Conservation (phyloP, 2,113 vertebrate genomes). For the Cyanoramphus novaezelandiae region DNA sequence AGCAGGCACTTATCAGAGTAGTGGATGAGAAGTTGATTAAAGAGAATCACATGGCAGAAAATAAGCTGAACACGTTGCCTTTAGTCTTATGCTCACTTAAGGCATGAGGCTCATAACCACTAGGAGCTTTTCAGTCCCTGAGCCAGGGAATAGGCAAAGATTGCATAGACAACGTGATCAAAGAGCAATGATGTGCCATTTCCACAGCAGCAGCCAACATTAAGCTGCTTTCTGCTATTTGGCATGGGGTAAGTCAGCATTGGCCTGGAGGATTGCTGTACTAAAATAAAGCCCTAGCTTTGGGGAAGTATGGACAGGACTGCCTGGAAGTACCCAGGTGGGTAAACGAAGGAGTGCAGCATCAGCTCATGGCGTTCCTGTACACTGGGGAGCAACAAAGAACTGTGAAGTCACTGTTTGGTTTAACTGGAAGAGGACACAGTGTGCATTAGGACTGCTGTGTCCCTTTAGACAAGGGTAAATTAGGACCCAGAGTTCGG, state of each 20-base stretch:
- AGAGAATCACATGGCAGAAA: conserved; percentile 19
- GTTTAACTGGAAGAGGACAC: background rate
- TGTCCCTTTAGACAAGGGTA: background rate
- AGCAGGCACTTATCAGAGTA: background rate
- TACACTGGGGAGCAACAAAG: background rate
- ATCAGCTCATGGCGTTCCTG: background rate
- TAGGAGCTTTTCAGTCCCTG: background rate
- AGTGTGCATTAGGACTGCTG: background rate
- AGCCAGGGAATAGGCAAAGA: background rate
- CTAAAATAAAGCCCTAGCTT: background rate
- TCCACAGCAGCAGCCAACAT: background rate
- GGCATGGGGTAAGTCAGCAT: background rate
- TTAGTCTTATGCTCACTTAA: conserved; percentile 2
- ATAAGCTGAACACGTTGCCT: background rate
- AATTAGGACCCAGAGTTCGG: background rate
- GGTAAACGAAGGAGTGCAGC: fast-evolving
- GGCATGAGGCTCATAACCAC: background rate
- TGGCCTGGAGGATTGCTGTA: background rate
- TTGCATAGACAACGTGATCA: background rate
- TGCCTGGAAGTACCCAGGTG: background rate
- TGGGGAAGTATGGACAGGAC: background rate
- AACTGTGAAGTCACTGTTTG: background rate
- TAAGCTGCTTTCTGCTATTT: background rate
- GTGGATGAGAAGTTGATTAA: conserved; percentile 29
- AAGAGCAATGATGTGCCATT: background rate